Conservation (phyloP, 2,113 vertebrate genomes). For the Potamarius usumacintae region DNA sequence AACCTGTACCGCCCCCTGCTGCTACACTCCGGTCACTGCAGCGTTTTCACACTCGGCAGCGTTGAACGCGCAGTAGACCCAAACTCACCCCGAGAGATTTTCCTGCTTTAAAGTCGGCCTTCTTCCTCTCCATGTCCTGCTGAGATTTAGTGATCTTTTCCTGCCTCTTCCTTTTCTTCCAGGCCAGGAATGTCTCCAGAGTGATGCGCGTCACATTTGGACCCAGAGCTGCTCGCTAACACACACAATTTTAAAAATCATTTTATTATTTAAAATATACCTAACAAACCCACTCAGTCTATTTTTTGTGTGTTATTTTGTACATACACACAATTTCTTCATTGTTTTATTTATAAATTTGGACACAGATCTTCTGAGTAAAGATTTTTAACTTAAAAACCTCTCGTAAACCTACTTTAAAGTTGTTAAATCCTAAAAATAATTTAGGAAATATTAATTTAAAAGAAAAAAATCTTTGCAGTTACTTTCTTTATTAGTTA, state of each 20-base stretch:
- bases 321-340: too few relatives aligned
- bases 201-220: conserved; percentile 94
- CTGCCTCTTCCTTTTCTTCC: conserved; percentile 99
- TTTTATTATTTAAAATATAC: too few relatives aligned
- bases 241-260: not conserved
- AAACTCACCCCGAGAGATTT: conserved; percentile 84
- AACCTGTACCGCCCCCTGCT: conserved; percentile 7
- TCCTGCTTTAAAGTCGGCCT: conserved; percentile 96
- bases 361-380: too few relatives aligned
- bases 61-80: not conserved
- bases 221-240: conserved; percentile 88
- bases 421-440: too few relatives aligned
- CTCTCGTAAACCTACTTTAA: too few relatives aligned
- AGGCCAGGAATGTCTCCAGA: conserved; percentile 94
- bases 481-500: too few relatives aligned
- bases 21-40: not conserved
- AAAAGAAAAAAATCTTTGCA: too few relatives aligned
- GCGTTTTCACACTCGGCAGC: not conserved
- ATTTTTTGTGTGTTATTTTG: too few relatives aligned
- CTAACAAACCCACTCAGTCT: too few relatives aligned
- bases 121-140: conserved; percentile 94
- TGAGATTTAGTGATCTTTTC: conserved; percentile 88
- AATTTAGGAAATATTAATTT: too few relatives aligned
- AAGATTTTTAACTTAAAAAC: too few relatives aligned
- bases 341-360: too few relatives aligned